These are phyloP conservation scores for Zaprionus kolodkinae DNA, from an alignment of 1,140 invertebrate species.

Conservation along the genomic window DNA sequence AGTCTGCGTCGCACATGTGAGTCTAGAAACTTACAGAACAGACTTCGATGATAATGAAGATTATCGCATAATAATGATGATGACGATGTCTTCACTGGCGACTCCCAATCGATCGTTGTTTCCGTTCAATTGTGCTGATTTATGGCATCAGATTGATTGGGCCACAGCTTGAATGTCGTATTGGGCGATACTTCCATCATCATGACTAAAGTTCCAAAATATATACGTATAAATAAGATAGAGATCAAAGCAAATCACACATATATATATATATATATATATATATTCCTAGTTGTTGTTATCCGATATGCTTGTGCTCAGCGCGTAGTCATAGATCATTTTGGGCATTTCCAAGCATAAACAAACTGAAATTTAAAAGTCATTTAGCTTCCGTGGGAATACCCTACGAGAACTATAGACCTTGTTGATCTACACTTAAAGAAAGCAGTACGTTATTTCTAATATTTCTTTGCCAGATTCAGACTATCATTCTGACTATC, in stretches of 20 bases:
- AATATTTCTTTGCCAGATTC: background rate
- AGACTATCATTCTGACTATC: too few relatives aligned
- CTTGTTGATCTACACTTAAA: background rate
- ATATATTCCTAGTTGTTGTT: constrained; percentile 34
- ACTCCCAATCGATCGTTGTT: constrained; percentile 55
- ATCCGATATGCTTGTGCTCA: constrained; percentile 58
- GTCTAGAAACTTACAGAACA: constrained; percentile 13
- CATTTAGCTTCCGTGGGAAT: constrained; percentile 37
- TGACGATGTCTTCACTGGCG: constrained; percentile 21
- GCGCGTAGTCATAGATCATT: constrained; percentile 49
- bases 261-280: constrained; percentile 19
- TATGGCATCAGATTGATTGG: constrained; percentile 57
- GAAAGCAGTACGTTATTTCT: background rate
- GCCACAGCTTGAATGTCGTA: constrained; percentile 29
- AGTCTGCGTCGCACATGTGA: constrained; percentile 71
- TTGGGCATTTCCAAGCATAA: constrained; percentile 39
- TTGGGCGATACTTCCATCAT: constrained; percentile 11
- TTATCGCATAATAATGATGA: background rate
- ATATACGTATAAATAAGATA: constrained; percentile 7
- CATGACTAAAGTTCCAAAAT: background rate
- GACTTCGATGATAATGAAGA: constrained; percentile 12
- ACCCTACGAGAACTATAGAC: background rate
- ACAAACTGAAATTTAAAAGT: constrained; percentile 15
- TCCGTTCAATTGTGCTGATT: constrained; percentile 53
- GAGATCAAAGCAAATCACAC: constrained; percentile 63